Conservation (phyloP, 2,888 invertebrate genomes). For the Hypercompe scribonia region DNA sequence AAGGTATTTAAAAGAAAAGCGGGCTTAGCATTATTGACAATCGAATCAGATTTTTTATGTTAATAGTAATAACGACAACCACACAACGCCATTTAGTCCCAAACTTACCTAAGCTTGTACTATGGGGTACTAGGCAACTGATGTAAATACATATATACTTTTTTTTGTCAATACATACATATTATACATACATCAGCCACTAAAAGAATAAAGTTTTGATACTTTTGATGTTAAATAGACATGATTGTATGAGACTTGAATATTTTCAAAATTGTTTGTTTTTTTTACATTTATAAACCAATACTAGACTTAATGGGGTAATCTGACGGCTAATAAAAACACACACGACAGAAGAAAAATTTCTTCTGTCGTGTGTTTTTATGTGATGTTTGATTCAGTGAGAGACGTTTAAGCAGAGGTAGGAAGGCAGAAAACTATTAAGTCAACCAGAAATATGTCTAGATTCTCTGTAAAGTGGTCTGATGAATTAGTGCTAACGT, state of each 20-base stretch:
- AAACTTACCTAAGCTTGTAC: too few relatives aligned
- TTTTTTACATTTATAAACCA: too few relatives aligned
- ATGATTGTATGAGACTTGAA: not conserved
- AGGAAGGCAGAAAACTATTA: not conserved
- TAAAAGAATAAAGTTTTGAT: too few relatives aligned
- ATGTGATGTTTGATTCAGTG: not conserved
- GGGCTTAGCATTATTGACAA: not conserved
- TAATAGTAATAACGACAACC: not conserved
- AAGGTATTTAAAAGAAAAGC: not conserved
- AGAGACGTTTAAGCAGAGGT: too few relatives aligned
- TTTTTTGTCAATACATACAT: too few relatives aligned
- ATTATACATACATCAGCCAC: too few relatives aligned
- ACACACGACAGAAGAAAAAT: too few relatives aligned
- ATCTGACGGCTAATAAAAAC: too few relatives aligned
- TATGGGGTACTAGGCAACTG: too few relatives aligned
- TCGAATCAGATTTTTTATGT: not conserved
- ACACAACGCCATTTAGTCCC: too few relatives aligned
- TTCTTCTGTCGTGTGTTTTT: not conserved
- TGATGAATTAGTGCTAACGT: not conserved
- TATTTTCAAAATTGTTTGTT: too few relatives aligned
- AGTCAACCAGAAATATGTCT: not conserved
- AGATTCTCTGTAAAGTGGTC: not conserved
- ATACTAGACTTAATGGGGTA: not conserved
- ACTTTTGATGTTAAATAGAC: not conserved
- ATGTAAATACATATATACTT: too few relatives aligned